These are phyloP conservation scores for Brachypterus glaber DNA, from an alignment of 2,888 invertebrate species.

Conservation along the genomic window DNA sequence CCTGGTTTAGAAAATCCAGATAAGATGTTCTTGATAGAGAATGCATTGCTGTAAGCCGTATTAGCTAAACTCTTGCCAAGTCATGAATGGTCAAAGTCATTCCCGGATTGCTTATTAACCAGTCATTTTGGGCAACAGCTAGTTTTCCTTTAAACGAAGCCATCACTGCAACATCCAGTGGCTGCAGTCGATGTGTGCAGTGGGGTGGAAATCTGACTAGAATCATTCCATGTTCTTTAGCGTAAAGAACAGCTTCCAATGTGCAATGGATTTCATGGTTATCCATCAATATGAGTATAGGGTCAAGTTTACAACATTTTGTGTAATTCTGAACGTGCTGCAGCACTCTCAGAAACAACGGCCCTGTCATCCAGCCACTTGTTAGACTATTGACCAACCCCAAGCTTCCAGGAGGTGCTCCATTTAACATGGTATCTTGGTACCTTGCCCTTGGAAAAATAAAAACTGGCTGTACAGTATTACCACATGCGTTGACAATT, in stretches of 20 bases:
- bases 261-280: neutral
- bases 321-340: neutral
- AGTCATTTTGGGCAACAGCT: slow-evolving; percentile 4
- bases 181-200: neutral
- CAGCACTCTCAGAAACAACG: neutral
- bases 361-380: neutral
- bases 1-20: slow-evolving; percentile 4
- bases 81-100: slow-evolving; percentile 5
- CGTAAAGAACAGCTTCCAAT: slow-evolving; percentile 10
- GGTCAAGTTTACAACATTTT: neutral
- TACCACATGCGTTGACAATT: neutral
- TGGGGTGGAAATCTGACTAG: slow-evolving; percentile 9
- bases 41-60: too few relatives aligned
- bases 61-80: neutral
- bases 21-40: neutral
- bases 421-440: neutral
- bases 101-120: slow-evolving; percentile 4
- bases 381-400: neutral
- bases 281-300: neutral
- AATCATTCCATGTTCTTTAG: slow-evolving; percentile 21
- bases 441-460: neutral
- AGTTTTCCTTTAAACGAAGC: slow-evolving; percentile 2
- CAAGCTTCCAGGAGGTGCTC: neutral
- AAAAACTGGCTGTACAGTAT: neutral
- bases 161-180: neutral